A percentile compares a stretch with the other conserved stretches of the same genome.
These are phyloP conservation scores for Dendroctonus ponderosae DNA, from an alignment of 1,140 invertebrate species.

Conservation along the genomic window DNA sequence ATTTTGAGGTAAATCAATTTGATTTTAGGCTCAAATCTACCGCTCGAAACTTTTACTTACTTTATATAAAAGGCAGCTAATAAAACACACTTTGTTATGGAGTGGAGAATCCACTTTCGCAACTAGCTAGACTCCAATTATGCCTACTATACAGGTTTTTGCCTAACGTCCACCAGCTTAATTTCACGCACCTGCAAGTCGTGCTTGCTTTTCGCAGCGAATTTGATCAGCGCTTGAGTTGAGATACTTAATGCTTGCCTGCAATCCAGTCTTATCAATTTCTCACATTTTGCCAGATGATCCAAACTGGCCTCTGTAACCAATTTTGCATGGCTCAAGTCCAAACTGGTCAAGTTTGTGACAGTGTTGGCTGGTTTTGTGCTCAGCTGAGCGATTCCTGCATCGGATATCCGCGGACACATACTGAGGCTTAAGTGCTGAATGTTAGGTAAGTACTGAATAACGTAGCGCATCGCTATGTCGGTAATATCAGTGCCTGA, in stretches of 20 bases:
- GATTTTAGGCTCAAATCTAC: too few relatives aligned
- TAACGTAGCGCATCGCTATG: slow-evolving; percentile 76
- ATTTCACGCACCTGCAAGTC: slow-evolving; percentile 73
- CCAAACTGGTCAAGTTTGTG: slow-evolving; percentile 61
- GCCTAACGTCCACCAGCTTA: slow-evolving; percentile 62
- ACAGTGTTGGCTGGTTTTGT: slow-evolving; percentile 62
- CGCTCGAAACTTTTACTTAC: too few relatives aligned
- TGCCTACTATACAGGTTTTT: slow-evolving; percentile 17
- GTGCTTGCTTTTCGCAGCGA: slow-evolving; percentile 72
- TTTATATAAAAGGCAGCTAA: too few relatives aligned
- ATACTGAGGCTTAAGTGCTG: slow-evolving; percentile 77
- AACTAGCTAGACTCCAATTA: too few relatives aligned
- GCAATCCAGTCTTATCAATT: slow-evolving; percentile 66
- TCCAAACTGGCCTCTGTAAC: slow-evolving; percentile 80
- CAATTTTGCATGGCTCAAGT: slow-evolving; percentile 77
- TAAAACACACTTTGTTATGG: too few relatives aligned
- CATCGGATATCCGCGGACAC: slow-evolving; percentile 83
- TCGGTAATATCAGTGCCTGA: slow-evolving; percentile 89
- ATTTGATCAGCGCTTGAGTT: slow-evolving; percentile 75
- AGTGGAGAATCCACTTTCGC: too few relatives aligned
- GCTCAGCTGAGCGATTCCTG: slow-evolving; percentile 81
- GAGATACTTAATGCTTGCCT: slow-evolving; percentile 75
- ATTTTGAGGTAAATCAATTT: too few relatives aligned
- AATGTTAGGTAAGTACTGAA: slow-evolving; percentile 73
- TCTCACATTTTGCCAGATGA: slow-evolving; percentile 68